Evolutionary conservation across 2,113 vertebrate genomes (phyloP).

Genomic region (Phrynosoma blainvillii): DNA sequence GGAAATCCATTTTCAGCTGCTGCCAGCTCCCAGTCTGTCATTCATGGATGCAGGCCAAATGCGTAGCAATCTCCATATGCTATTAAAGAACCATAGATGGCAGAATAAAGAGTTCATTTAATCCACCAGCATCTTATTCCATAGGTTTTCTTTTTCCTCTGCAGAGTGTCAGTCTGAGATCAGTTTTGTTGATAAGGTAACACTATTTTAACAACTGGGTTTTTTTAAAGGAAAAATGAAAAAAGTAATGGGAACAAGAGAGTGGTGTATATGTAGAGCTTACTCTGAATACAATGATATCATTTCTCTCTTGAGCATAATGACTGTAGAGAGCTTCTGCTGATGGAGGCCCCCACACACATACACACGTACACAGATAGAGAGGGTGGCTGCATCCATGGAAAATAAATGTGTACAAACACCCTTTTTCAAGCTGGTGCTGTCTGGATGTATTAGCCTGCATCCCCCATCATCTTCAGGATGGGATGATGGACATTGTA

Average conservation of each 20-base stretch:
- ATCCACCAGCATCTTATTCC: neutral
- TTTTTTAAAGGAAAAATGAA: neutral
- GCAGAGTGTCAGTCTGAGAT: neutral
- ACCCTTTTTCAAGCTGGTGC: too few relatives aligned
- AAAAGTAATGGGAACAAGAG: neutral
- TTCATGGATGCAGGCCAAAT: neutral
- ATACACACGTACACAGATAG: too few relatives aligned
- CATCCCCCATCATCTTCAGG: too few relatives aligned
- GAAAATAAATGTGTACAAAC: too few relatives aligned
- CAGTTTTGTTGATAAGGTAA: slow-evolving; percentile 22
- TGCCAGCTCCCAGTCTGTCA: neutral
- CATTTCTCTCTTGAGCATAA: too few relatives aligned
- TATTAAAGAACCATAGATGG: neutral
- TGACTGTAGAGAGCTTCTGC: too few relatives aligned
- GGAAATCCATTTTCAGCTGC: neutral
- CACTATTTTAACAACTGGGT: neutral
- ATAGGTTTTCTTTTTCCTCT: neutral
- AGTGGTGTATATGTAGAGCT: too few relatives aligned
- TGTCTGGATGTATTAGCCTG: too few relatives aligned
- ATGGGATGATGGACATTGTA: too few relatives aligned
- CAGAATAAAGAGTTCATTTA: neutral
- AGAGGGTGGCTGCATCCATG: too few relatives aligned
- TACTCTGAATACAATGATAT: too few relatives aligned
- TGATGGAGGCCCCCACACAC: too few relatives aligned
- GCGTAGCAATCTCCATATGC: neutral